These are phyloP conservation scores for Murina feae DNA, from an alignment of 2,113 vertebrate species.

Conservation along the genomic window DNA sequence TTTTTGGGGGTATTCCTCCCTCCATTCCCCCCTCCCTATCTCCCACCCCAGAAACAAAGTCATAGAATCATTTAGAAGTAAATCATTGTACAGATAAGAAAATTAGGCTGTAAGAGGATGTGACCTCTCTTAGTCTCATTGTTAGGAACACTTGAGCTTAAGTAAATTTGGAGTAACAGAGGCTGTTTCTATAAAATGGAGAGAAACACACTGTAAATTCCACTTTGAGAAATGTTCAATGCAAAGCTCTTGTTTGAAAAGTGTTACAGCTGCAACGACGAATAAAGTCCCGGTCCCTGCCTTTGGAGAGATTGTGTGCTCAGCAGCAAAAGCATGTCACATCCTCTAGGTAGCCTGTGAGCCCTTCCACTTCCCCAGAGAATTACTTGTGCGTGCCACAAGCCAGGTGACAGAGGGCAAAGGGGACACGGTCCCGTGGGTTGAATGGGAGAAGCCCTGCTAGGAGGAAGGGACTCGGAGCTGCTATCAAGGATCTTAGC, in stretches of 20 bases:
- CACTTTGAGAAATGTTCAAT: background rate
- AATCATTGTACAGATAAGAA: background rate
- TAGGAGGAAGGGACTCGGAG: background rate
- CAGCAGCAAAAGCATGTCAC: background rate
- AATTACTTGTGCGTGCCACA: background rate
- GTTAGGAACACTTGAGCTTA: background rate
- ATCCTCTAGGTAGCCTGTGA: background rate
- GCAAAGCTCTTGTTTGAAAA: background rate
- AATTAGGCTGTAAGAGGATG: background rate
- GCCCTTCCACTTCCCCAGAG: rapidly evolving
- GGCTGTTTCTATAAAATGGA: background rate
- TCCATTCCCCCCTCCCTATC: no score
- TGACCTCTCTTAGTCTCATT: background rate
- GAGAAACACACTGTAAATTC: background rate
- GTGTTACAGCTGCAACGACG: background rate
- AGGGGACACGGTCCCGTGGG: background rate
- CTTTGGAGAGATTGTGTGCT: background rate
- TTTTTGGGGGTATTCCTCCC: no score
- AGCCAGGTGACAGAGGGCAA: background rate
- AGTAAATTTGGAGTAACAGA: background rate
- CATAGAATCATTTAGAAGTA: background rate
- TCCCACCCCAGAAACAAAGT: background rate
- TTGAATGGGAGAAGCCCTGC: no score
- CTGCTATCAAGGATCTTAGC: background rate
- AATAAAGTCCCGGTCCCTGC: background rate